phyloP scores from a whole-genome alignment of 2,888 invertebrate species.

The Idaea biselata region DNA sequence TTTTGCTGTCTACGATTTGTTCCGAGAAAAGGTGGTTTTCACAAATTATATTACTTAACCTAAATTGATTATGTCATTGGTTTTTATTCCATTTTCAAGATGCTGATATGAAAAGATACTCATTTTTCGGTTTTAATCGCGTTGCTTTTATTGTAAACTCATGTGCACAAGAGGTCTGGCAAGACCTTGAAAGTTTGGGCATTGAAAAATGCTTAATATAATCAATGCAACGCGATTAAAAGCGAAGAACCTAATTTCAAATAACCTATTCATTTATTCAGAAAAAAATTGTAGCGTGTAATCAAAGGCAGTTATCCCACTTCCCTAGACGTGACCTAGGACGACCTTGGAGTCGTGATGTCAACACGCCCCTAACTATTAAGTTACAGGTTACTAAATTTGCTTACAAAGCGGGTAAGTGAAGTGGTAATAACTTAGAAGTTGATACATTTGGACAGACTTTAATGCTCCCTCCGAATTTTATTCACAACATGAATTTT shows the following conservation, averaged over 20 bases:
- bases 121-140: too few relatives aligned
- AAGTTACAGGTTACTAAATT: slow-evolving; percentile 17
- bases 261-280: too few relatives aligned
- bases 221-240: too few relatives aligned
- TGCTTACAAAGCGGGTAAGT: slow-evolving; percentile 35
- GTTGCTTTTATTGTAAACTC: too few relatives aligned
- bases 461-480: slow-evolving; percentile 46
- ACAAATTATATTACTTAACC: neutral
- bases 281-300: too few relatives aligned
- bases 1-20: neutral
- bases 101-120: neutral
- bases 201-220: too few relatives aligned
- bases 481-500: slow-evolving; percentile 49
- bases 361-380: neutral
- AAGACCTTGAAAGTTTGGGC: too few relatives aligned
- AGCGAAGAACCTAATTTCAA: too few relatives aligned
- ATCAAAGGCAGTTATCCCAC: too few relatives aligned
- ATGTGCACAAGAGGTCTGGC: too few relatives aligned
- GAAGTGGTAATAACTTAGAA: slow-evolving; percentile 41
- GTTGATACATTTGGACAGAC: slow-evolving; percentile 35
- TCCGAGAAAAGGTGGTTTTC: neutral
- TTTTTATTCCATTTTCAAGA: neutral
- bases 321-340: too few relatives aligned
- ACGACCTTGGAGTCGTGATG: neutral
- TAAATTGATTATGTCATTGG: neutral